phyloP scores from a whole-genome alignment of 2,797 vertebrate species.

The Onychomys torridus region DNA sequence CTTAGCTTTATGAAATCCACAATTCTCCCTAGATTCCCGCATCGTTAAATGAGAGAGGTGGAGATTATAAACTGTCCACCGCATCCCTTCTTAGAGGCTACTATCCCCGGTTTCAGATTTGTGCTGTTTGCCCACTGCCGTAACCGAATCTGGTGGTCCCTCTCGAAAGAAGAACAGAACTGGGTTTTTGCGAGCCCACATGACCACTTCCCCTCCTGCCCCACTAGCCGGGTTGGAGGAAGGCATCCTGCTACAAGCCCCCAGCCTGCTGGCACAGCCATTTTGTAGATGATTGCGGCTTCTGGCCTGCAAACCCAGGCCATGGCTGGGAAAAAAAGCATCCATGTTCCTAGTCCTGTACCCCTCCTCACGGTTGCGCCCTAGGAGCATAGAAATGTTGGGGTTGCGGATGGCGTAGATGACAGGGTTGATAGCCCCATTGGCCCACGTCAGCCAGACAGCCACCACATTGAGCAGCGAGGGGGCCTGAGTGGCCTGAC shows the following conservation, averaged over 20 bases:
- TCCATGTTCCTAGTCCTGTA: conserved; percentile 95
- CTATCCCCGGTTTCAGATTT: conserved; percentile 90
- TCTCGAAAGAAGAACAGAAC: conserved; percentile 95
- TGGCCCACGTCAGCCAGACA: conserved; percentile 96
- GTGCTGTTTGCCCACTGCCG: conserved; percentile 79
- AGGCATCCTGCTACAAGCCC: conserved; percentile 86
- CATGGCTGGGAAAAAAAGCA: conserved; percentile 87
- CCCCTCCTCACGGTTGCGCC: conserved; percentile 93
- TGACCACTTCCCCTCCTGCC: conserved; percentile 88
- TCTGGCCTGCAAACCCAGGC: conserved; percentile 84
- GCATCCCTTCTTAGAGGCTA: conserved; percentile 88
- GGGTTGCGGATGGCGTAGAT: conserved; percentile 97
- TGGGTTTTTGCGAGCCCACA: conserved; percentile 97
- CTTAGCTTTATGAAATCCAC: conserved; percentile 45
- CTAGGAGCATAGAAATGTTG: conserved; percentile 93
- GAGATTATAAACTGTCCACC: neutral
- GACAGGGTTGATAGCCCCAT: conserved; percentile 96
- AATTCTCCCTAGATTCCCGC: neutral
- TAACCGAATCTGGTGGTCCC: conserved; percentile 86
- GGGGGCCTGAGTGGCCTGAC: conserved; percentile 89
- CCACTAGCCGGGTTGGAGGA: conserved; percentile 90
- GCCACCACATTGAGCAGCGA: conserved; percentile 93
- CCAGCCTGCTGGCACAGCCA: conserved; percentile 68
- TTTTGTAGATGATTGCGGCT: conserved; percentile 81
- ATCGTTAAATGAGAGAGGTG: neutral